These are phyloP conservation scores for Tautogolabrus adspersus DNA, from an alignment of 2,113 vertebrate species.

Conservation along the genomic window DNA sequence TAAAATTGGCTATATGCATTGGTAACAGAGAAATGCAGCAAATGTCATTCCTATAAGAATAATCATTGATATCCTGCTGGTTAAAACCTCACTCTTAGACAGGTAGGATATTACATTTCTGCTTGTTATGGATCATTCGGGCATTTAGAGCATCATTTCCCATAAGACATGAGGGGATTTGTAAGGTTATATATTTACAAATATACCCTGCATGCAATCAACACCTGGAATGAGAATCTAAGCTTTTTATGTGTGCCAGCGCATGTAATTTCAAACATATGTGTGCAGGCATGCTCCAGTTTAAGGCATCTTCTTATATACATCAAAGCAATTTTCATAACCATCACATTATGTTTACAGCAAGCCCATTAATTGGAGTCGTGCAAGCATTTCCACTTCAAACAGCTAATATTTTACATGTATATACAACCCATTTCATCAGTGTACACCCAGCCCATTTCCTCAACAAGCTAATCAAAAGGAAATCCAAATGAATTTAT, in stretches of 20 bases:
- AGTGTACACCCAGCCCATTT: constrained; percentile 33
- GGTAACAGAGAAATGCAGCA: constrained; percentile 40
- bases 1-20: constrained; percentile 36
- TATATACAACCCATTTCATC: constrained; percentile 48
- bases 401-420: constrained; percentile 53
- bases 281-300: neutral
- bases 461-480: constrained; percentile 52
- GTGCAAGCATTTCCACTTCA: constrained; percentile 49
- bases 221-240: neutral
- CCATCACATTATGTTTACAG: constrained; percentile 39
- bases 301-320: constrained; percentile 35
- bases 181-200: neutral
- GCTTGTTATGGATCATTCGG: neutral
- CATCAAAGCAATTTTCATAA: constrained; percentile 52
- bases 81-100: constrained; percentile 2
- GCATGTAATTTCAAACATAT: neutral
- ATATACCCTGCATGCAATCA: neutral
- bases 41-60: constrained; percentile 56
- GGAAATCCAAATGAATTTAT: constrained; percentile 57
- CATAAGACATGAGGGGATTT: neutral
- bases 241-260: neutral
- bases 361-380: constrained; percentile 43
- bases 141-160: constrained; percentile 5
- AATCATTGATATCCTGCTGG: constrained; percentile 39
- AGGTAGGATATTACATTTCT: constrained; percentile 7